These are phyloP conservation scores for Apamea sordens DNA, from an alignment of 2,888 invertebrate genomes.

Conservation along the genomic window DNA sequence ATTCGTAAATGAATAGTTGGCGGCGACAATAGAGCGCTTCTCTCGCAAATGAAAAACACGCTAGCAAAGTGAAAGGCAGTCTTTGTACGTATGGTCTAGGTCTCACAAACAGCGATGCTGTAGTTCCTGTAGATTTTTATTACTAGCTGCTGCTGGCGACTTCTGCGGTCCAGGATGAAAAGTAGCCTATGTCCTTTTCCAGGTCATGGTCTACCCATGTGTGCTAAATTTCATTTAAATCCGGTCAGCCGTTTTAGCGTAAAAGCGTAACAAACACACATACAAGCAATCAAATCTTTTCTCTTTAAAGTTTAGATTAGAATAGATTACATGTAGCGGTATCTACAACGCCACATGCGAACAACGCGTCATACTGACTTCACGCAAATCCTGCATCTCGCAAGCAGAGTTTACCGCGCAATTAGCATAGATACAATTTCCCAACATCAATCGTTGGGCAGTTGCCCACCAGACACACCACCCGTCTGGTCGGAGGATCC, in stretches of 20 bases:
- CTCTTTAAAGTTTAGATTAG: not conserved
- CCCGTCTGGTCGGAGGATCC: no score
- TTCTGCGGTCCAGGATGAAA: not conserved
- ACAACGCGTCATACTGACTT: no score
- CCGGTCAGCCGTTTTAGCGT: not conserved
- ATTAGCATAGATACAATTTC: no score
- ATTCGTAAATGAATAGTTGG: slow-evolving; percentile 68
- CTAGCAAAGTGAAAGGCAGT: slow-evolving; percentile 79
- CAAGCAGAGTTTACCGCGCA: no score
- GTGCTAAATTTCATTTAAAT: not conserved
- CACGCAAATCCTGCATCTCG: no score
- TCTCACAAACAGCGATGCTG: slow-evolving; percentile 56
- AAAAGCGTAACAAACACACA: not conserved
- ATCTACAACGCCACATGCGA: no score
- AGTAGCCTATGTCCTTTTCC: not conserved
- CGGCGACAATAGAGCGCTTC: slow-evolving; percentile 72
- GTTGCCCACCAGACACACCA: no score
- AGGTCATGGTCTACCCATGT: not conserved
- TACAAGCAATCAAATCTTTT: not conserved
- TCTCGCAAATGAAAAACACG: slow-evolving; percentile 80
- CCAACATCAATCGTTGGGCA: no score
- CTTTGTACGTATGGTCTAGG: slow-evolving; percentile 72
- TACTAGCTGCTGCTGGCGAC: not conserved
- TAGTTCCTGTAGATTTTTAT: not conserved
- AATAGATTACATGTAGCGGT: not conserved